Evolutionary conservation across 2,888 invertebrate genomes (phyloP), one percentile per base, ranked within the genome.

Genomic region (Ethmia dodecea): DNA sequence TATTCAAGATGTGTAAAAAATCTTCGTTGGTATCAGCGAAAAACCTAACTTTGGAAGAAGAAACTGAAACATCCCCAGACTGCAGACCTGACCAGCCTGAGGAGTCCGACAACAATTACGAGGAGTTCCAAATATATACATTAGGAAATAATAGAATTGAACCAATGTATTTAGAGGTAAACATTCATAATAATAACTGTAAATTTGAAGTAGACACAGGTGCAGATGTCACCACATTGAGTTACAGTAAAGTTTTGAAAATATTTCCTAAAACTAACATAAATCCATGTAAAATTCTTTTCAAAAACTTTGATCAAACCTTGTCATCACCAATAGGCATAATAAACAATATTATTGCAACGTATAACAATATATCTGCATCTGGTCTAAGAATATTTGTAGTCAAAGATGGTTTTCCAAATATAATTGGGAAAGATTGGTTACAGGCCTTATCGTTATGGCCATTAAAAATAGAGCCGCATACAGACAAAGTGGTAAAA

Each of bases 281-380:
- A 15, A 10, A 9, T 3, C 11, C 29, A 25, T 25, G 25, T 13
- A 30, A 37, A 15, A 13, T 31, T 6, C n/a, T 3, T 15, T 28
- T 28, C 15, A 40, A 28, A 30, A 38, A 38, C 18, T 38, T 34
- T 38, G 35, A 36, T 28, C 38, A 38, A 34, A 33, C 26, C 10
- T 6, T 27, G 5, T 30, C 33, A 5, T 8, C 30, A 24, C 33
- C 36, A 20, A 6, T 33, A 8, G 36, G 30, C 4, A 24, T 40
- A 14, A 20, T 36, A 13, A 15, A 13, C 6, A 14, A 14, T 20
- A 16, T 32, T 1, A 30, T 11, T 11, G n/a, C 12, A 12, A 33
- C 3, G 20, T 26, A n/a, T 18, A 10, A 24, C 8, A 10, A 10
- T n/a, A 3, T n/a, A 10, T 6, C 24, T 3, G 3, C 5, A 10